Base-by-base conservation (phyloP, 2,113 vertebrate genomes). In the Nycticryphes semicollaris region DNA sequence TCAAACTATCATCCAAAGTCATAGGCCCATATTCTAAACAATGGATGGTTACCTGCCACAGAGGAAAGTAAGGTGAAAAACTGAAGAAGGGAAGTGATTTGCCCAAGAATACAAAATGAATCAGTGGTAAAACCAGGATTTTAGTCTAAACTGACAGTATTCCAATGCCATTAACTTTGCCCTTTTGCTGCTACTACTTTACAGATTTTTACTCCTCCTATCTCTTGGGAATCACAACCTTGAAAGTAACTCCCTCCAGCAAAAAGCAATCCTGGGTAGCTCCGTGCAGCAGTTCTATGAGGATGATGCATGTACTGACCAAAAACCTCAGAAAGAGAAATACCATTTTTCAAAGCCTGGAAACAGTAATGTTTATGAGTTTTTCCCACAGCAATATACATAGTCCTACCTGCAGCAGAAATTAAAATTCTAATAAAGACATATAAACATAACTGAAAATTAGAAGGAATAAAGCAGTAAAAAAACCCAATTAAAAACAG, bases 221-320 rank as follows among this genome's bases (percentile, higher is more conserved):
- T 27, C 41, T 85, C 64, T 33, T 62, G 7, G 47, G 24, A 82
- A 64, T 9, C 4, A 13, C 5, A 11, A 75, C 48, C 69, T 60
- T n/a, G n/a, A 75, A 78, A 79, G 18, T 31, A 93, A 83, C 28
- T 41, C 19, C 14, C 7, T n/a, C 31, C 6, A 73, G 53, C 24
- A 72, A 94, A 93, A 75, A n/a, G 22, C 66, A 85, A 8, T 18
- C n/a, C 31, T 43, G 4, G 7, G 33, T 22, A 66, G 33, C 27
- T 54, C 17, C n/a, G 41, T 1, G 3, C 24, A 92, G 64, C 37
- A 80, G 20, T 39, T 91, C 63, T 14, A 3, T 2, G 3, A 77
- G 24, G 35, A 77, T 10, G 13, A 81, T 47, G 18, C 54, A 81
- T 0, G 0, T 0, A 0, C 3, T 33, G 1, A 1, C 14, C 33